Base-by-base conservation (phyloP, 2,888 invertebrate species). In the Abrostola triplasia region DNA sequence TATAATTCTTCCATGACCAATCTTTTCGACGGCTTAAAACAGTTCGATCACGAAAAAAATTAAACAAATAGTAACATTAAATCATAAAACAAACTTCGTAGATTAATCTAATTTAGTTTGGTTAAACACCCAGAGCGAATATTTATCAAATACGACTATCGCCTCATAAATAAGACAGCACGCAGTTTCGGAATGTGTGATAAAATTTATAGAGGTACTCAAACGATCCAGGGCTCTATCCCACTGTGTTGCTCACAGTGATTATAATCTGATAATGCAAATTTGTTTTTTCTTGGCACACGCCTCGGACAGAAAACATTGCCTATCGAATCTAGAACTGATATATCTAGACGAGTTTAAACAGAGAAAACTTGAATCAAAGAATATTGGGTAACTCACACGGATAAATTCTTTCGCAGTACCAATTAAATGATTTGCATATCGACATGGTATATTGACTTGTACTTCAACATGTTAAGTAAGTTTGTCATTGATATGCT, bases 131-230 rank as follows among this genome's bases (percentile, higher is more conserved):
- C 84, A 84, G 82, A 78, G 87, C 70, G 86, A 84, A 79, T 85
- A 89, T 90, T 86, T 84, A 80, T 77, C 79, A 84, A 83, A 76
- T 78, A 73, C 80, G 71, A 80, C 87, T 87, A 84, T 86, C 81
- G 84, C 82, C 80, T 84, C 85, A 90, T 92, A 92, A 92, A 92
- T 92, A 81, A 77, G 83, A 84, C 86, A 84, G 77, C 89, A 87
- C 85, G 90, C 83, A 86, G 92, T 85, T 90, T 84, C 73, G 84
- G 87, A 87, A 89, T 84, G 86, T 81, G 78, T 81, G 79, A 79
- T 80, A 79, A 84, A 87, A 93, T 93, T 93, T 93, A 93, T 93
- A 80, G 87, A 82, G 87, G 87, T 84, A 87, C 82, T 85, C 84
- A 48, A 84, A 85, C 82, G 87, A 92, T 90, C 82, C 88, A 87